These are phyloP conservation scores for Nebria brevicollis DNA, from an alignment of 2,888 invertebrate species.

Conservation along the genomic window DNA sequence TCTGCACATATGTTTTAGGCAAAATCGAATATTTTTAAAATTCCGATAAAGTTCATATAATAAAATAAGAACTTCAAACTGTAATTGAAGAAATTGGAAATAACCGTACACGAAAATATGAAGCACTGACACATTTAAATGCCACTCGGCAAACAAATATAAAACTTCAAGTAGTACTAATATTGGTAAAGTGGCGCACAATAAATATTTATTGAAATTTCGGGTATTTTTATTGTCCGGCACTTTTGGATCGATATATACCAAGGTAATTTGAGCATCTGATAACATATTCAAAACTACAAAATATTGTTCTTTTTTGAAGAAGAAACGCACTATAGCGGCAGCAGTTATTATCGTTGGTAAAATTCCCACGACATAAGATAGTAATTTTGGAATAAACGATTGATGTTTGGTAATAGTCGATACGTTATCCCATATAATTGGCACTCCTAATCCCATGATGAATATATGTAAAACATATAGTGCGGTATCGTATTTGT, in stretches of 20 bases:
- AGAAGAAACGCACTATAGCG: neutral
- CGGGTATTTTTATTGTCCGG: neutral
- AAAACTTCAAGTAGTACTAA: neutral
- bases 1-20: neutral
- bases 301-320: conserved; percentile 6
- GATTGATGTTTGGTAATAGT: neutral
- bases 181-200: neutral
- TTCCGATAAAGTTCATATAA: conserved; percentile 7
- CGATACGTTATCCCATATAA: neutral
- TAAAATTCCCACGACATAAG: neutral
- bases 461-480: neutral
- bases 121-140: neutral
- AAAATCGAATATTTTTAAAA: conserved; percentile 19
- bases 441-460: neutral
- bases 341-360: neutral
- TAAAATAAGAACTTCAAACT: neutral
- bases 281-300: neutral
- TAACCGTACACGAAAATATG: conserved; percentile 2
- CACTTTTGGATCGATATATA: neutral
- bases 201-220: neutral
- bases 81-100: neutral
- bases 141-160: neutral
- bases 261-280: neutral
- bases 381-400: neutral
- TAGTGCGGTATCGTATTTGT: neutral